Conservation (phyloP, 2,888 invertebrate species). For the Leucophora obtusa region DNA sequence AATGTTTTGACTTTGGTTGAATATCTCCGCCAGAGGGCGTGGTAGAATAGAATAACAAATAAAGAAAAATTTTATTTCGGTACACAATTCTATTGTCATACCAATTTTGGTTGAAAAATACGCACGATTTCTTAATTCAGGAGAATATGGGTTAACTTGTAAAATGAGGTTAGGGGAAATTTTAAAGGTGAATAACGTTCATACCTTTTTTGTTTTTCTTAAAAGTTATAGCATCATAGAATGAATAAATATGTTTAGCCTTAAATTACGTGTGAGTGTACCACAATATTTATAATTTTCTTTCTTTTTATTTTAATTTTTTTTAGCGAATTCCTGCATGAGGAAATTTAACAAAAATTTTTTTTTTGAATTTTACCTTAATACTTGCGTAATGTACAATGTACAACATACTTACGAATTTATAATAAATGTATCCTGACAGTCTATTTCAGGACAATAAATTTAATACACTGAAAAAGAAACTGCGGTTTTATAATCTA, state of each 20-base stretch:
- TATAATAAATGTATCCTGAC: constrained; percentile 55
- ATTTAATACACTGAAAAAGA: constrained; percentile 74
- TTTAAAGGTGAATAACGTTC: constrained; percentile 43
- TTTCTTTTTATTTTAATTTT: constrained; percentile 49
- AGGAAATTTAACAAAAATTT: not conserved
- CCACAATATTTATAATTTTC: constrained; percentile 20
- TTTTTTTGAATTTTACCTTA: too few relatives aligned
- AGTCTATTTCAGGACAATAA: constrained; percentile 69
- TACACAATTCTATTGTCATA: too few relatives aligned
- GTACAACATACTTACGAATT: not conserved
- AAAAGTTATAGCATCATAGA: constrained; percentile 40
- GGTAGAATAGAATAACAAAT: too few relatives aligned
- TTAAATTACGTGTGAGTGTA: constrained; percentile 36
- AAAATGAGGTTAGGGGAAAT: not conserved
- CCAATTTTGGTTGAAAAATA: too few relatives aligned
- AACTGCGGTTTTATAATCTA: too few relatives aligned
- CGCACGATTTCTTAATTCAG: too few relatives aligned
- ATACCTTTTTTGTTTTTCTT: constrained; percentile 22
- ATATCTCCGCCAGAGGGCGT: too few relatives aligned
- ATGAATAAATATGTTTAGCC: constrained; percentile 21
- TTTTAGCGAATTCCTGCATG: constrained; percentile 28
- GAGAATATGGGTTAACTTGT: too few relatives aligned
- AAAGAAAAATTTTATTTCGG: too few relatives aligned
- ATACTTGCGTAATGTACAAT: not conserved
- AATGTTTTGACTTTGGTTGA: too few relatives aligned